These are phyloP conservation scores for Crotalus tigris DNA, from an alignment of 2,113 vertebrate genomes.

Conservation along the genomic window DNA sequence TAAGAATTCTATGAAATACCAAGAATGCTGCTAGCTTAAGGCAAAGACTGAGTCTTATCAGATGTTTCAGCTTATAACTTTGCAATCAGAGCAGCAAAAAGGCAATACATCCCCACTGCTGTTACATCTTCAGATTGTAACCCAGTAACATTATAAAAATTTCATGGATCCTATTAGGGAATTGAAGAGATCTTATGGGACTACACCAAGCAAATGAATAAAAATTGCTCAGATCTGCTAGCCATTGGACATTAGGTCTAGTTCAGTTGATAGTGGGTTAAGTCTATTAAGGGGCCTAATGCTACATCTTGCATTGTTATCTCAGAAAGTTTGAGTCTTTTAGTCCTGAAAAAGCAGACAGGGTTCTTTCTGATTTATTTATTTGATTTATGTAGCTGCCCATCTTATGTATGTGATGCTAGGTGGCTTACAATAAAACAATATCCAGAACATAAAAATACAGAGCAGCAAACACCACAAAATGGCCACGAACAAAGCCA, in stretches of 20 bases:
- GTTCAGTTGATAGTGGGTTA: not conserved
- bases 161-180: not conserved
- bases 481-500: not conserved
- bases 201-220: not conserved
- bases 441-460: not conserved
- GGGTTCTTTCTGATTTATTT: not conserved
- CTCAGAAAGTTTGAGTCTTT: not conserved
- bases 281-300: not conserved
- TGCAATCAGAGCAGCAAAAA: not conserved
- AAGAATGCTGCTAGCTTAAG: not conserved
- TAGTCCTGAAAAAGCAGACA: not conserved
- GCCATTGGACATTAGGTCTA: not conserved
- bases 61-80: not conserved
- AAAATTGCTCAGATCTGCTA: not conserved
- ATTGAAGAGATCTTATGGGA: not conserved
- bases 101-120: not conserved
- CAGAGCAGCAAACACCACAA: not conserved
- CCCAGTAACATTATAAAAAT: not conserved
- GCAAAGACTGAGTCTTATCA: not conserved
- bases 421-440: not conserved
- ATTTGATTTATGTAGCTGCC: not conserved
- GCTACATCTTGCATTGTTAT: not conserved
- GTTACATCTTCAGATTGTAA: not conserved
- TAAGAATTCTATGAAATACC: not conserved
- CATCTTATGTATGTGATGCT: not conserved